A percentile compares a stretch with the other conserved stretches of the same genome.
Conservation (phyloP, 2,888 invertebrate genomes). For the Meandrusa payeni region DNA sequence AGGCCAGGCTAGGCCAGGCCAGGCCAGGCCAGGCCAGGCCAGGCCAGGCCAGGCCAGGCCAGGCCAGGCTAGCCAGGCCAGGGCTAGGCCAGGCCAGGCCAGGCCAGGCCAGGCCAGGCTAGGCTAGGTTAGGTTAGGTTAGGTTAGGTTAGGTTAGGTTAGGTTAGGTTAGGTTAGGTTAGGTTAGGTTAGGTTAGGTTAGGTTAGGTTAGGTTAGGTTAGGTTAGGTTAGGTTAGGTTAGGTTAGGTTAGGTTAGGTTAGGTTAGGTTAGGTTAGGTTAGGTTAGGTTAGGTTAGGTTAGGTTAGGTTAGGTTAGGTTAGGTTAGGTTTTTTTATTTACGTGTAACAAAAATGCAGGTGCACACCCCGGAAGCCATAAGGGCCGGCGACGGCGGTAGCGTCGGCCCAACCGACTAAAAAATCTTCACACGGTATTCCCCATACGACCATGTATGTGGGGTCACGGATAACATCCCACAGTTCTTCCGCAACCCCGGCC, state of each 20-base stretch:
- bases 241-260: conserved; percentile 15
- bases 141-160: neutral
- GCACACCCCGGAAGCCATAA: no score
- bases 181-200: conserved; percentile 1
- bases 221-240: conserved; percentile 16
- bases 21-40: conserved; percentile 27
- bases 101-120: conserved; percentile 34
- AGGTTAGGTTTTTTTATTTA: conserved; percentile 26
- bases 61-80: conserved; percentile 28
- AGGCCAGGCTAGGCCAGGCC: conserved; percentile 27
- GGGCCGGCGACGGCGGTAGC: no score
- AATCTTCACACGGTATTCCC: no score
- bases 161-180: neutral
- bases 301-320: conserved; percentile 26
- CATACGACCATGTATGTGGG: no score
- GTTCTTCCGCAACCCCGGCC: no score
- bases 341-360: no score
- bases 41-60: conserved; percentile 27
- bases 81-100: conserved; percentile 27
- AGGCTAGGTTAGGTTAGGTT: neutral
- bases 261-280: conserved; percentile 20
- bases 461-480: no score
- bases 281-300: conserved; percentile 21
- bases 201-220: neutral
- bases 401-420: no score